Percentiles rank a stretch among this genome's conserved stretches.
Evolutionary conservation across 2,113 vertebrate genomes (phyloP).

Genomic region (Amphiprion percula): DNA sequence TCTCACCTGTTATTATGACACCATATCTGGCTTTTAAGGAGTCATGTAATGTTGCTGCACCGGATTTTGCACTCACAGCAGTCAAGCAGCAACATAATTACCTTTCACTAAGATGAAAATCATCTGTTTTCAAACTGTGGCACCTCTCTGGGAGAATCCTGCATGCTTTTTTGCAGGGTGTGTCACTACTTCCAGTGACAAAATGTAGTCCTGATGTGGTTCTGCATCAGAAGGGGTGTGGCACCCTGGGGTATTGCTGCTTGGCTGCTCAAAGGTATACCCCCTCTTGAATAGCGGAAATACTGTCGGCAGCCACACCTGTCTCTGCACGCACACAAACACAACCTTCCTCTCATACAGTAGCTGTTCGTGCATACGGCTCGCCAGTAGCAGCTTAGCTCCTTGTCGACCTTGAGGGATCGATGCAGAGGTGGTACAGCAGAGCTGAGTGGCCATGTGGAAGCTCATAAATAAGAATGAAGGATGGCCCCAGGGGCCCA

Average conservation of each 20-base stretch:
- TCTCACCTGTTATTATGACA: not conserved
- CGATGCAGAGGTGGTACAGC: slow-evolving; percentile 74
- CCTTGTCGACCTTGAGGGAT: slow-evolving; percentile 83
- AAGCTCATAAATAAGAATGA: slow-evolving; percentile 87
- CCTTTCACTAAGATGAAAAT: not conserved
- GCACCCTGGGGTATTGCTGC: slow-evolving; percentile 45
- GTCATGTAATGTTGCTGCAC: not conserved
- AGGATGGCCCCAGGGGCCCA: slow-evolving; percentile 76
- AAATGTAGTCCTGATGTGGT: slow-evolving; percentile 30
- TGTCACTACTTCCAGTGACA: slow-evolving; percentile 7
- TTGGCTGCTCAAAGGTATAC: slow-evolving; percentile 44
- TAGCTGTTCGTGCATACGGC: slow-evolving; percentile 45
- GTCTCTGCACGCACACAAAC: not conserved
- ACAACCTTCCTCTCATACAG: slow-evolving; percentile 7
- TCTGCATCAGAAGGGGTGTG: slow-evolving; percentile 47
- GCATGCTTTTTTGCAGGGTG: not conserved
- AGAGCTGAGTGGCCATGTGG: slow-evolving; percentile 76
- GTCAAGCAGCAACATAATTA: not conserved
- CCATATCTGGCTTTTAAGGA: not conserved
- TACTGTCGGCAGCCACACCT: slow-evolving; percentile 26
- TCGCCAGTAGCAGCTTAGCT: slow-evolving; percentile 66
- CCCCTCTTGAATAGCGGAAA: slow-evolving; percentile 39
- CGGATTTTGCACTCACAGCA: not conserved
- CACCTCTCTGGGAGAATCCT: not conserved
- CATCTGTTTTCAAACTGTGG: not conserved